Evolutionary conservation across 2,888 invertebrate species (phyloP).

Genomic region (Steinernema scapterisci): DNA sequence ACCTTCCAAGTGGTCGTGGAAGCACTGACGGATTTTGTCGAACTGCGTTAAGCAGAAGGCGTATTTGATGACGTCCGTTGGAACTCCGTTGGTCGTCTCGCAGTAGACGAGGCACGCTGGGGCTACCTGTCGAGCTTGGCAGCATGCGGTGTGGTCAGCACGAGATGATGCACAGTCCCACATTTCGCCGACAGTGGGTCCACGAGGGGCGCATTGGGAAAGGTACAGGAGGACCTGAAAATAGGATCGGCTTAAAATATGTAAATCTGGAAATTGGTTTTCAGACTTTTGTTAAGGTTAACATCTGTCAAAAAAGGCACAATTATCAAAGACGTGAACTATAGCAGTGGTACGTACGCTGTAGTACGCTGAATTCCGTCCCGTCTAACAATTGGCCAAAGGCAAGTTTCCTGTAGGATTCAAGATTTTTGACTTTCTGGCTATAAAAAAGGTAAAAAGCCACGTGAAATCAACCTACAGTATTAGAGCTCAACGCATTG

Average conservation of each 20-base stretch:
- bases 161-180: constrained; percentile 66
- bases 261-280: not conserved
- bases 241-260: no score
- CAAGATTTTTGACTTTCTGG: no score
- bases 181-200: constrained; percentile 67
- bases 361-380: no score
- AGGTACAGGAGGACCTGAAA: constrained; percentile 61
- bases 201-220: constrained; percentile 59
- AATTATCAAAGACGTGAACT: no score
- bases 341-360: no score
- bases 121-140: constrained; percentile 45
- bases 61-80: constrained; percentile 63
- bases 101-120: constrained; percentile 64
- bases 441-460: not conserved
- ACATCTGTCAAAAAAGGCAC: no score
- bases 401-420: no score
- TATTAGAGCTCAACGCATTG: constrained; percentile 55
- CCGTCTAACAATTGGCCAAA: no score
- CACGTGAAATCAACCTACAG: constrained; percentile 33
- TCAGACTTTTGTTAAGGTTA: not conserved
- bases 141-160: constrained; percentile 61
- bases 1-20: constrained; percentile 58
- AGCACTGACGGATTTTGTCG: constrained; percentile 64
- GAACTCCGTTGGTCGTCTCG: constrained; percentile 66
- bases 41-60: constrained; percentile 61